Conservation (phyloP, 2,888 invertebrate genomes). For the Pyrocoelia pectoralis region DNA sequence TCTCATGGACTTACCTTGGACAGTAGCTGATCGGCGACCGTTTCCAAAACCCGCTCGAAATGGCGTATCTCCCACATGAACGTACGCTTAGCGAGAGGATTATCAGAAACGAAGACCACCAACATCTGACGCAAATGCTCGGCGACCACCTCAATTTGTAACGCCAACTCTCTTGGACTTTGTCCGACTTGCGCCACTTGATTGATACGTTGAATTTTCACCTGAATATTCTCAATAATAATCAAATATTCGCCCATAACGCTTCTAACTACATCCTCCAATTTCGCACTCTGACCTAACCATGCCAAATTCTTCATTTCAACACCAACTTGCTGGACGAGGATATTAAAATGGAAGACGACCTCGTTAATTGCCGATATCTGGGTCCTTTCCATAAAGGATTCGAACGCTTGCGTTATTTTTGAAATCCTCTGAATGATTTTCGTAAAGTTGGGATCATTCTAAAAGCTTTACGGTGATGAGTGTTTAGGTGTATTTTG, state of each 20-base stretch:
- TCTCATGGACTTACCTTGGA: background rate
- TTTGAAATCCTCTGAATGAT: background rate
- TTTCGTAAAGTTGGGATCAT: background rate
- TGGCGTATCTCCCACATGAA: conserved; percentile 15
- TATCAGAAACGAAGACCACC: conserved; percentile 13
- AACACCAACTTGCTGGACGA: conserved; percentile 17
- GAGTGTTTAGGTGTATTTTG: background rate
- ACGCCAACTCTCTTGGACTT: conserved; percentile 18
- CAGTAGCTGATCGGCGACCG: conserved; percentile 10
- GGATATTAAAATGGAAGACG: conserved; percentile 8
- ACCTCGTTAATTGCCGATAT: conserved; percentile 3
- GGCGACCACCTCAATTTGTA: conserved; percentile 19
- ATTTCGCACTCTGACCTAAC: background rate
- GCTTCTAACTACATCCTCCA: conserved; percentile 15
- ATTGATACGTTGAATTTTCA: conserved; percentile 22
- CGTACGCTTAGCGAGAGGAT: background rate
- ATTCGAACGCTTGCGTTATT: background rate
- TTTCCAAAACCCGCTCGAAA: conserved; percentile 14
- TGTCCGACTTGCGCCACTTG: conserved; percentile 20
- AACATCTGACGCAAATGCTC: conserved; percentile 13
- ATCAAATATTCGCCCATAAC: conserved; percentile 24
- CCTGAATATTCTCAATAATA: conserved; percentile 22
- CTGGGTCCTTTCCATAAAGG: background rate
- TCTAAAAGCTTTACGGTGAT: background rate
- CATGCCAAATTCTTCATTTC: conserved; percentile 20